Evolutionary conservation across 2,888 invertebrate species (phyloP).

Genomic region (Gortyna flavago): DNA sequence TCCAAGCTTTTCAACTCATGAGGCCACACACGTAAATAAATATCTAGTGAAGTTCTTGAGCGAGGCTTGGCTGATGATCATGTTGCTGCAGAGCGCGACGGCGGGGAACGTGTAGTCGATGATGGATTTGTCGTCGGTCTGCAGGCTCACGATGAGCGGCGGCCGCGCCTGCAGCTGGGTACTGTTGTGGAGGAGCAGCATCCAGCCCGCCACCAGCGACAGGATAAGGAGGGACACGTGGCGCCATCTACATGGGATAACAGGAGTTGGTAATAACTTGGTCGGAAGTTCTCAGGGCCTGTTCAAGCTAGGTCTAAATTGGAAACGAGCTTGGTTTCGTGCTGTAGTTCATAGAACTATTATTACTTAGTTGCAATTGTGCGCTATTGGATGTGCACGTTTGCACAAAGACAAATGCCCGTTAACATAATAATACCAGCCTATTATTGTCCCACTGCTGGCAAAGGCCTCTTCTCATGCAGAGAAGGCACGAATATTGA

Average conservation of each 20-base stretch:
- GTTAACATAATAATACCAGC: not conserved
- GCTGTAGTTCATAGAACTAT: too few relatives aligned
- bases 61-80: constrained; percentile 48
- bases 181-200: constrained; percentile 6
- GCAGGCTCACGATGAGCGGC: constrained; percentile 47
- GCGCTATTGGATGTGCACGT: not conserved
- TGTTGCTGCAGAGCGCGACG: constrained; percentile 87
- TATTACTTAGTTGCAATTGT: not conserved
- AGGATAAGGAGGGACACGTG: constrained; percentile 18
- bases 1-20: not conserved
- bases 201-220: constrained; percentile 28
- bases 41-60: constrained; percentile 44
- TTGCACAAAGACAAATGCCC: too few relatives aligned
- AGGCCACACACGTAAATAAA: constrained; percentile 40
- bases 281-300: too few relatives aligned
- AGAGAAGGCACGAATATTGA: not conserved
- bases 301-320: not conserved
- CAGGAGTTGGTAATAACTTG: not conserved
- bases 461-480: not conserved
- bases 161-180: constrained; percentile 10
- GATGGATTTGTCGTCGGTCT: constrained; percentile 71
- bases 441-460: not conserved
- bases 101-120: constrained; percentile 90
- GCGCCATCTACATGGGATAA: constrained; percentile 18
- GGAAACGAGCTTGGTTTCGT: not conserved